Percentiles rank a stretch among this genome's conserved stretches.
These are phyloP conservation scores for Lithobates pipiens DNA, from an alignment of 2,797 vertebrate species.

Conservation along the genomic window DNA sequence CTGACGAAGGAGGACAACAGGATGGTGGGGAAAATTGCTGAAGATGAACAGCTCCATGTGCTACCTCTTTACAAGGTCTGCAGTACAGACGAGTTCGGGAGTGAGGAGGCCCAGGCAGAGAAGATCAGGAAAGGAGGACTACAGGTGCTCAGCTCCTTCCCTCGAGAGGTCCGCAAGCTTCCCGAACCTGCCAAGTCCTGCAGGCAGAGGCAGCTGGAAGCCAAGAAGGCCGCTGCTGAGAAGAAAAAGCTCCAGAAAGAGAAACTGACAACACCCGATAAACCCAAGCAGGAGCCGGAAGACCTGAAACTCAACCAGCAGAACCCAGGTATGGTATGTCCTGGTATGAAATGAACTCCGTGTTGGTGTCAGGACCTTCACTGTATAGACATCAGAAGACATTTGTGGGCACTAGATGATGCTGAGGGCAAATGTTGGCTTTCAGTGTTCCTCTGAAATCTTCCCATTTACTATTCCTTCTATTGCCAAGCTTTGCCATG, in stretches of 20 bases:
- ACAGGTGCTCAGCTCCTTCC: conserved; percentile 91
- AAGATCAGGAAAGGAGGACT: conserved; percentile 92
- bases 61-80: conserved; percentile 94
- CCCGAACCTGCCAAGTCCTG: conserved; percentile 96
- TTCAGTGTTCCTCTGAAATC: too few relatives aligned
- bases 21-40: conserved; percentile 83
- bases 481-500: too few relatives aligned
- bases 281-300: conserved; percentile 78
- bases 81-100: conserved; percentile 90
- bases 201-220: conserved; percentile 91
- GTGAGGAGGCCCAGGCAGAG: conserved; percentile 86
- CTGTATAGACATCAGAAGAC: too few relatives aligned
- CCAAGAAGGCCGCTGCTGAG: conserved; percentile 90
- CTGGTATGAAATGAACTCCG: too few relatives aligned
- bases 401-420: too few relatives aligned
- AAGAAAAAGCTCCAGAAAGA: conserved; percentile 92
- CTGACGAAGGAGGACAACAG: conserved; percentile 98
- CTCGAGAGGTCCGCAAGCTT: conserved; percentile 91
- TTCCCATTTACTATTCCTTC: too few relatives aligned
- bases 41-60: conserved; percentile 96
- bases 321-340: conserved; percentile 69
- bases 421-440: too few relatives aligned
- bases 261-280: conserved; percentile 88
- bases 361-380: too few relatives aligned
- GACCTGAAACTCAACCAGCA: conserved; percentile 69